phyloP scores from a whole-genome alignment of 2,888 invertebrate genomes.

The Pristionchus exspectatus region DNA sequence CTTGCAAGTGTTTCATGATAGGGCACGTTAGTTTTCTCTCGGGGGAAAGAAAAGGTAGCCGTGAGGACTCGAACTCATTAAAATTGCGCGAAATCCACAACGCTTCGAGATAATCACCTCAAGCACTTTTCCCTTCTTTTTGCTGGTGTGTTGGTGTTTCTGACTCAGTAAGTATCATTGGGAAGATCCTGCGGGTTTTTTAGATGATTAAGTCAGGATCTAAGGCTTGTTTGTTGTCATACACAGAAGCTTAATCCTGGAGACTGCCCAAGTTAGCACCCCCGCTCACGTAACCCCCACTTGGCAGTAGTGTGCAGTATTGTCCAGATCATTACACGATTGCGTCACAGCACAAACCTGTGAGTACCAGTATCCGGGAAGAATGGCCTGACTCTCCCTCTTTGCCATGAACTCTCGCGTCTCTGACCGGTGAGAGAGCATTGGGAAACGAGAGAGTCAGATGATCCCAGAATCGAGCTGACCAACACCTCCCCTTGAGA shows the following conservation, averaged over 20 bases:
- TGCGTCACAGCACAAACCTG: neutral
- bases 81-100: neutral
- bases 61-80: neutral
- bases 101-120: neutral
- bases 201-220: neutral
- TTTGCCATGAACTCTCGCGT: too few relatives aligned
- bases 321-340: slow-evolving; percentile 40
- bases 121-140: slow-evolving; percentile 4
- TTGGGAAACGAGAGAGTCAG: neutral
- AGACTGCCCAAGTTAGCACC: slow-evolving; percentile 35
- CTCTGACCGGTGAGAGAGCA: neutral
- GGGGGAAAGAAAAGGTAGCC: neutral
- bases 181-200: neutral
- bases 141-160: neutral
- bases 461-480: neutral
- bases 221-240: neutral
- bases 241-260: neutral
- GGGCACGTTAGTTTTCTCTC: neutral
- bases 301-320: slow-evolving; percentile 6
- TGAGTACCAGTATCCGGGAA: neutral
- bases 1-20: neutral
- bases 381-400: neutral
- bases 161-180: neutral
- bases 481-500: neutral
- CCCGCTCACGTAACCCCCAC: neutral